Base-by-base conservation (phyloP, 2,113 vertebrate species). In the Cacatua alba region DNA sequence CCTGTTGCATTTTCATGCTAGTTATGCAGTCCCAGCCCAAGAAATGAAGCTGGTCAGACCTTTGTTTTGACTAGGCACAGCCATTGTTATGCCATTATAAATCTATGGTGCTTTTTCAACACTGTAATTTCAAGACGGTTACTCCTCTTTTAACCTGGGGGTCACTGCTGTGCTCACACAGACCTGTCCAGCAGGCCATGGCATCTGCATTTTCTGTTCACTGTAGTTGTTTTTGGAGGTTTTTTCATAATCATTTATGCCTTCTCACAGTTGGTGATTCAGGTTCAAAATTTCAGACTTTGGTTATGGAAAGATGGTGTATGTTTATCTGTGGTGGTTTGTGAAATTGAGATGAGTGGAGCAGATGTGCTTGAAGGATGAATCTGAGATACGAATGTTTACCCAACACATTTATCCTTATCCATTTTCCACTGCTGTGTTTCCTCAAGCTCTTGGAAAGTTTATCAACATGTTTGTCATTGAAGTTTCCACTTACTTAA, bases 361-460 rank as follows among this genome's bases (percentile, higher is more conserved):
- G 44, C 86, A 91, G 80, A 90, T 55, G 39, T 10, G 7, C 37
- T 68, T 15, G 1, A 46, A 86, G 88, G 90, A 60, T 55, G 29
- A 83, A 26, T 52, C 6, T 29, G 68, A 81, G 72, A 63, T n/a
- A 44, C 28, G 86, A 88, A 48, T 20, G 6, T 92, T 95, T 78
- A 44, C 24, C 31, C 13, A 68, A 64, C 60, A 72, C 23, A 52
- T 68, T 74, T 53, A 53, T 35, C 76, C 33, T 80, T 77, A 87
- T 62, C 17, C 7, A 59, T 91, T 95, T 91, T 84, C 94, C 80
- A 53, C 6, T 65, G 44, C 49, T 59, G 31, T 44, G 44, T 79
- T 91, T 87, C 77, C 74, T 91, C 77, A 87, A 62, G 81, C 80
- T 80, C 86, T 48, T 62, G 70, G 37, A 71, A 93, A 70, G 35